These are phyloP conservation scores for Pedionomus torquatus DNA, from an alignment of 2,113 vertebrate genomes.

Conservation along the genomic window DNA sequence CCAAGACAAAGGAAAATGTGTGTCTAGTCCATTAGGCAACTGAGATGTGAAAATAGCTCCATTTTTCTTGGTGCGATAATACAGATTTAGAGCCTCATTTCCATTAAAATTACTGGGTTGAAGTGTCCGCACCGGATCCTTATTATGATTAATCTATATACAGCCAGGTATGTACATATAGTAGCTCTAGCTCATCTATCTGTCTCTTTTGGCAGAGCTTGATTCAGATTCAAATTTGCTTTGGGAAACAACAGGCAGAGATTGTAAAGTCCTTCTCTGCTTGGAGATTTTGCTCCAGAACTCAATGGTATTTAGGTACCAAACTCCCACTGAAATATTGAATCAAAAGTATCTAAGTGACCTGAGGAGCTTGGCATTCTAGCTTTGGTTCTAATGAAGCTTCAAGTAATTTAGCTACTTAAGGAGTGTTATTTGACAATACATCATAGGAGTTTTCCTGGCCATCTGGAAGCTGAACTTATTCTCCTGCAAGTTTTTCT, in stretches of 20 bases:
- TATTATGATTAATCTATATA: conserved; percentile 67
- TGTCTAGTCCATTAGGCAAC: conserved; percentile 68
- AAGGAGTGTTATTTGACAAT: background rate
- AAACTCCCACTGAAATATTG: background rate
- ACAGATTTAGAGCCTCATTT: conserved; percentile 72
- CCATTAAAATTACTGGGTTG: conserved; percentile 72
- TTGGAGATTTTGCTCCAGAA: background rate
- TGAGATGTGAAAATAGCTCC: conserved; percentile 68
- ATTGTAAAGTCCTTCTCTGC: background rate
- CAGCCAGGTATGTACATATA: conserved; percentile 43
- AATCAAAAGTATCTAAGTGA: background rate
- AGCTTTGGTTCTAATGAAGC: background rate
- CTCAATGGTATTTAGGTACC: background rate
- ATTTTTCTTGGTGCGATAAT: conserved; percentile 67
- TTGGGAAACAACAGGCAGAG: background rate
- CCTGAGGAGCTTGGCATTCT: background rate
- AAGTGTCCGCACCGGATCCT: conserved; percentile 57
- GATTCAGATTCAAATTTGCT: conserved; percentile 12
- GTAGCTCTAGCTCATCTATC: conserved; percentile 16
- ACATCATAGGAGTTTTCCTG: background rate
- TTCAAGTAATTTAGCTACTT: background rate
- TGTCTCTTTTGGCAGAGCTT: conserved; percentile 5
- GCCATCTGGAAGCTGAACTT: conserved; percentile 6
- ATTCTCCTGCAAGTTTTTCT: background rate
- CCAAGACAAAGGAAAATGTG: conserved; percentile 69